Evolutionary conservation across 2,113 vertebrate species (phyloP), one percentile per base, ranked within the genome.

Genomic region (Athene noctua): DNA sequence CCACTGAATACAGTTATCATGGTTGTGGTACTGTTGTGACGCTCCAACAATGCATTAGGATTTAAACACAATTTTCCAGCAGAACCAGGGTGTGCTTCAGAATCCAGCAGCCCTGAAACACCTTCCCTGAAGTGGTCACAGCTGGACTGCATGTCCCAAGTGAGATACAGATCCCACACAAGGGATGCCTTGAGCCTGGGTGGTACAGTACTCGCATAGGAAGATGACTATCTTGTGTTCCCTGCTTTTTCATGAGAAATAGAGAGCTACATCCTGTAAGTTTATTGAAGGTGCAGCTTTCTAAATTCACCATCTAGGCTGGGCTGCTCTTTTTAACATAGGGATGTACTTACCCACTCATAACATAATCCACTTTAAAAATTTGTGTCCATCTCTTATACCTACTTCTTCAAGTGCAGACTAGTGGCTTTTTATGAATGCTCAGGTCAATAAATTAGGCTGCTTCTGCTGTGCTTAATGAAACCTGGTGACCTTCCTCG

Each of bases 121-220:
- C 94, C 80, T 98, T 98, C 92, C 97, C 97, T 96, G 98, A 98
- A 90, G 98, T 98, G 87, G 98, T 98, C 81, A 97, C 97, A 15
- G 98, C 89, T 0, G 97, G 91, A 93, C 94, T 94, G 4, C 97
- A 92, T 6, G 94, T 97, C 4, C 95, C 97, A 15, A 80, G 94
- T 2, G 97, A 98, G 67, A 94, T 98, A 40, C 96, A 96, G 42
- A 97, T 97, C 49, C 96, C 98, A 52, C 98, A 98, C 95, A 98
- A 95, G 94, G 98, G 97, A 78, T 98, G 97, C 67, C 97, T 99
- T 70, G 83, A 97, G 36, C 98, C 98, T 4, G 98, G 98, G 11
- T 97, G 98, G 36, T 98, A 98, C 52, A 94, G 97, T 54, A 95
- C 93, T 44, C 95, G 90, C 85, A 89, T 96, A 7, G 98, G 98